phyloP scores from a whole-genome alignment of 2,113 vertebrate species.

The Brachyistius frenatus region DNA sequence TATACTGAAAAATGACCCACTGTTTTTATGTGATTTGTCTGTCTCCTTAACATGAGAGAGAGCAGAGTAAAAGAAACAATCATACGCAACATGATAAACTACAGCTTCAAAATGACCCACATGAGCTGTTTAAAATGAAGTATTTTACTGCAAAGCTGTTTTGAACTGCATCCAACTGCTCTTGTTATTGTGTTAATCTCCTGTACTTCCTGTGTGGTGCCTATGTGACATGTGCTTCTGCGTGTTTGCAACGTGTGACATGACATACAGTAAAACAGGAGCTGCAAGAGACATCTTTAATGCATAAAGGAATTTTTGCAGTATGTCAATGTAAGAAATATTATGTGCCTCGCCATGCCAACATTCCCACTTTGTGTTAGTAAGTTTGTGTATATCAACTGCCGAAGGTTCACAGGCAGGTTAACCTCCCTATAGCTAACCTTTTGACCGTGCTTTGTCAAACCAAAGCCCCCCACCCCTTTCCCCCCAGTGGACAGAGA shows the following conservation, averaged over 20 bases:
- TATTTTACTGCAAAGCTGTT: no score
- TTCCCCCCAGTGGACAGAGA: slow-evolving; percentile 31
- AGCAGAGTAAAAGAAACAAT: no score
- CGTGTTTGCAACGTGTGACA: neutral
- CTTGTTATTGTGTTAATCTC: neutral
- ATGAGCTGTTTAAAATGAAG: no score
- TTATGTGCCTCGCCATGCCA: slow-evolving; percentile 2
- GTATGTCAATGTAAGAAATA: slow-evolving; percentile 2
- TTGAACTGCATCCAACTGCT: neutral
- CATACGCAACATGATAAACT: no score
- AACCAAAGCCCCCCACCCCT: slow-evolving; percentile 37
- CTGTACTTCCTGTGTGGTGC: neutral
- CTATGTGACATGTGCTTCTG: slow-evolving; percentile 11
- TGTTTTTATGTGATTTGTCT: no score
- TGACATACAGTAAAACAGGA: neutral
- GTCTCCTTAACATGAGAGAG: no score
- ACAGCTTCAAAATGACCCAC: no score
- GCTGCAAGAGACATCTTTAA: neutral
- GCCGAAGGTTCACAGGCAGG: slow-evolving; percentile 10
- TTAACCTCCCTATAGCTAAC: slow-evolving; percentile 39
- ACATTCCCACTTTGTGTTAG: slow-evolving; percentile 13
- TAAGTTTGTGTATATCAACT: slow-evolving; percentile 6
- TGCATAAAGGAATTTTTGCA: neutral
- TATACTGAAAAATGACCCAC: no score
- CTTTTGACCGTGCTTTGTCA: slow-evolving; percentile 46